These are phyloP conservation scores for Psittacula echo DNA, from an alignment of 2,797 vertebrate species.

Conservation along the genomic window DNA sequence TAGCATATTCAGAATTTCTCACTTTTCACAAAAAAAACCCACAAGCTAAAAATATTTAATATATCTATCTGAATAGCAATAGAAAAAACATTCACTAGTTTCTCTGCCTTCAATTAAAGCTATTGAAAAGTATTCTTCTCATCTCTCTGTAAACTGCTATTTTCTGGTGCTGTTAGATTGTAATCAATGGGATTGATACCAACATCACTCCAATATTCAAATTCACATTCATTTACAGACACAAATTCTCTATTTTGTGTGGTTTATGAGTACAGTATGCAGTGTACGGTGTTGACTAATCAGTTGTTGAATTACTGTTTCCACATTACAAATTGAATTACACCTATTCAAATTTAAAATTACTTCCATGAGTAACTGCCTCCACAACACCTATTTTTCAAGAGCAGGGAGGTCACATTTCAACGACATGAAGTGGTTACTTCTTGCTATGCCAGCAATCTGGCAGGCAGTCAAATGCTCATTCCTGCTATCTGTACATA, in stretches of 20 bases:
- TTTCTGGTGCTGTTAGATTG: not conserved
- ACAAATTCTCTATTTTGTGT: not conserved
- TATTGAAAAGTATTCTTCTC: not conserved
- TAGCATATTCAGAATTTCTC: not conserved
- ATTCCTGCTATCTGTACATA: not conserved
- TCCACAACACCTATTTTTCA: not conserved
- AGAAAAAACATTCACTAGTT: not conserved
- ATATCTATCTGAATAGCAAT: not conserved
- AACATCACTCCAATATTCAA: not conserved
- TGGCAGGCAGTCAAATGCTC: not conserved
- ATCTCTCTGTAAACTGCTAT: not conserved
- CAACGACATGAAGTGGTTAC: not conserved
- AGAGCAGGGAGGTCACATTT: not conserved
- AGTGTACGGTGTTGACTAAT: not conserved
- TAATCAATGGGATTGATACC: not conserved
- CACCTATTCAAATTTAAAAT: not conserved
- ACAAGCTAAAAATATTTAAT: not conserved
- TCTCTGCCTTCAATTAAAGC: not conserved
- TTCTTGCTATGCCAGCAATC: not conserved
- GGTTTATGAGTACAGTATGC: not conserved
- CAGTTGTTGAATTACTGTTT: not conserved
- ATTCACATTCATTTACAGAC: not conserved
- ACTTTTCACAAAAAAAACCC: not conserved
- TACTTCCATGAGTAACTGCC: not conserved
- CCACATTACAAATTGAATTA: not conserved